phyloP scores from a whole-genome alignment of 2,797 vertebrate species.

The Acridotheres tristis region DNA sequence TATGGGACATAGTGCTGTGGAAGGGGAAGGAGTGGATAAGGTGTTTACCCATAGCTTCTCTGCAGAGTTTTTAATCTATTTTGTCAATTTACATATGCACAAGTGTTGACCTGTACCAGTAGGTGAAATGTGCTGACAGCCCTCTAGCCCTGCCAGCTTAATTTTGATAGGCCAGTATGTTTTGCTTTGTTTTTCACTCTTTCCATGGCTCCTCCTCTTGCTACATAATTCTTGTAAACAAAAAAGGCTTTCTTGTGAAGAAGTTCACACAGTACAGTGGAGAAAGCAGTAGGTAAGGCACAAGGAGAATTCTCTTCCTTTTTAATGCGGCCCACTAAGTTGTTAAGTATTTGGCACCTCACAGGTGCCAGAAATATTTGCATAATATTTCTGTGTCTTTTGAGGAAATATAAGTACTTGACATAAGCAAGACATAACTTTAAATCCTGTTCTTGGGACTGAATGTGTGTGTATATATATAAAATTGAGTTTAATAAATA shows the following conservation, averaged over 20 bases:
- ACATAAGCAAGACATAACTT: not conserved
- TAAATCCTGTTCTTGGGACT: not conserved
- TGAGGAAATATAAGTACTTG: not conserved
- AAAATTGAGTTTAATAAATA: not conserved
- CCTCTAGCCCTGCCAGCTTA: not conserved
- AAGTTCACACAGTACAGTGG: not conserved
- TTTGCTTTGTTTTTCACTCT: not conserved
- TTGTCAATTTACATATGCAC: not conserved
- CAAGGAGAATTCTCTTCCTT: not conserved
- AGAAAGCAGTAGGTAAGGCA: not conserved
- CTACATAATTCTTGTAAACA: not conserved
- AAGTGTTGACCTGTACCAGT: not conserved
- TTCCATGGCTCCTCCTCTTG: not conserved
- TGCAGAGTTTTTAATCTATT: not conserved
- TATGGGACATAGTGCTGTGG: not conserved
- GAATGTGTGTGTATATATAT: no score
- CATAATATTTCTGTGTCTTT: not conserved
- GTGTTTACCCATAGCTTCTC: not conserved
- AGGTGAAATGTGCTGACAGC: not conserved
- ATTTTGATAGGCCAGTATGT: not conserved
- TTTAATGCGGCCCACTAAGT: not conserved
- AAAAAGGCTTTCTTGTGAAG: not conserved
- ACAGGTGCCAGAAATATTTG: not conserved
- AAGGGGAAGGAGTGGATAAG: not conserved
- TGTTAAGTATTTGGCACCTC: not conserved